Evolutionary conservation across 2,797 vertebrate genomes (phyloP).

Genomic region (Sebastolobus alascanus): DNA sequence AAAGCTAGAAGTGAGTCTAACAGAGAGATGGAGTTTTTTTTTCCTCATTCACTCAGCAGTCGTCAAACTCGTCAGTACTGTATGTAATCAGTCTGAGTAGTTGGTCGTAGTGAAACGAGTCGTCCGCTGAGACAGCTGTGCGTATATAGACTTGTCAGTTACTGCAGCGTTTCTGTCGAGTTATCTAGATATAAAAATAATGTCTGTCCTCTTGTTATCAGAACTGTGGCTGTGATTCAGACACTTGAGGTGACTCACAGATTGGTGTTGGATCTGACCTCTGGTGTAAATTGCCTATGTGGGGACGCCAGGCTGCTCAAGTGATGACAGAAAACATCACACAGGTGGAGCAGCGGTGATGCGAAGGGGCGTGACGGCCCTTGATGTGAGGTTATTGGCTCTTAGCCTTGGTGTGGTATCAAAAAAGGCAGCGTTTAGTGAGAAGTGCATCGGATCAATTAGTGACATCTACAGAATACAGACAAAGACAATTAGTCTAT

Average conservation of each 20-base stretch:
- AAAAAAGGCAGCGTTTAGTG: not conserved
- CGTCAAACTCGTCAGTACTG: constrained; percentile 5
- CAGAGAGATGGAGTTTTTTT: constrained; percentile 28
- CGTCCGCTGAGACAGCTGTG: constrained; percentile 36
- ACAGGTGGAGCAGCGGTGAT: not conserved
- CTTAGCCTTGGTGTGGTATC: constrained; percentile 14
- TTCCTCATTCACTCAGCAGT: constrained; percentile 16
- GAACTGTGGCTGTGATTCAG: constrained; percentile 21
- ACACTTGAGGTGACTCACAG: constrained; percentile 14
- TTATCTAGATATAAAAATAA: not conserved
- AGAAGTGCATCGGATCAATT: not conserved
- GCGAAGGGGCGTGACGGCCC: not conserved
- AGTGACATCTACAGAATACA: not conserved
- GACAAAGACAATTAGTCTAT: not conserved
- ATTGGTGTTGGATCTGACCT: constrained; percentile 4
- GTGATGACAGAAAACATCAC: constrained; percentile 24
- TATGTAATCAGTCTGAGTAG: constrained; percentile 32
- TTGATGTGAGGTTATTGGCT: constrained; percentile 16
- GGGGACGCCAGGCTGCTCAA: constrained; percentile 43
- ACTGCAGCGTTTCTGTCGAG: constrained; percentile 1
- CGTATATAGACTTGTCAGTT: constrained; percentile 8
- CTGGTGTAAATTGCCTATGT: not conserved
- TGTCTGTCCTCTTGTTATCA: constrained; percentile 19
- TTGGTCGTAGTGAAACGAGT: constrained; percentile 1
- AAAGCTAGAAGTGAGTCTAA: constrained; percentile 55